A percentile compares a stretch with the other conserved stretches of the same genome.
phyloP scores from a whole-genome alignment of 1,140 invertebrate species.

The Drosophila teissieri region DNA sequence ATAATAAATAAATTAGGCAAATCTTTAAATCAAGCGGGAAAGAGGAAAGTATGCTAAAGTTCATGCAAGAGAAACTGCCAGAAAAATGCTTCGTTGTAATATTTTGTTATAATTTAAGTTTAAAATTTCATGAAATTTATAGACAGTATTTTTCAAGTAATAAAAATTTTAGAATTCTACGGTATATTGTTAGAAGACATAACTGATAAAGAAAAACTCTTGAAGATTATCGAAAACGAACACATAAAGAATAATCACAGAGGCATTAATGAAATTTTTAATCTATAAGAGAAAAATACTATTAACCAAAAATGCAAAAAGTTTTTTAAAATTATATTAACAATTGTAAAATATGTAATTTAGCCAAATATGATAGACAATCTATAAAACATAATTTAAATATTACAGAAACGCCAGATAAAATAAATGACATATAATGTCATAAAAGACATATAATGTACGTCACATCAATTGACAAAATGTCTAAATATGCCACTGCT shows the following conservation, averaged over 20 bases:
- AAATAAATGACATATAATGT: conserved; percentile 9
- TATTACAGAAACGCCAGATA: conserved; percentile 11
- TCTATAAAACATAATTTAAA: conserved; percentile 20
- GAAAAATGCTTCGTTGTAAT: conserved; percentile 7
- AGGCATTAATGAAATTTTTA: conserved; percentile 16
- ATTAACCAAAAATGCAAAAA: conserved; percentile 7
- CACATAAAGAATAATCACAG: conserved; percentile 16
- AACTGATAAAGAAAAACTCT: conserved; percentile 8
- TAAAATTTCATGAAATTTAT: conserved; percentile 18
- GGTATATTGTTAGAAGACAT: neutral
- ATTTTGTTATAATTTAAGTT: conserved; percentile 18
- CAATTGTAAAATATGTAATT: conserved; percentile 5
- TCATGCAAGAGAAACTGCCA: conserved; percentile 7
- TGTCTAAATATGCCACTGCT: conserved; percentile 2
- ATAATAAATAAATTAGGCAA: conserved; percentile 14
- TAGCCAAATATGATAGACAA: conserved; percentile 11
- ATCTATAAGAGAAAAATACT: conserved; percentile 19
- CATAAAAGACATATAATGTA: conserved; percentile 2
- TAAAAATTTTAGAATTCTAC: conserved; percentile 14
- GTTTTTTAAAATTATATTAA: conserved; percentile 12
- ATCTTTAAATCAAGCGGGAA: conserved; percentile 5
- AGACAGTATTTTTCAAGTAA: conserved; percentile 16
- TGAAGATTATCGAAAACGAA: conserved; percentile 17
- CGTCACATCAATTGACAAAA: conserved; percentile 1
- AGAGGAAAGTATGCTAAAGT: conserved; percentile 6